These are phyloP conservation scores for Mesembrinibis cayennensis DNA, from an alignment of 2,113 vertebrate species.

Conservation along the genomic window DNA sequence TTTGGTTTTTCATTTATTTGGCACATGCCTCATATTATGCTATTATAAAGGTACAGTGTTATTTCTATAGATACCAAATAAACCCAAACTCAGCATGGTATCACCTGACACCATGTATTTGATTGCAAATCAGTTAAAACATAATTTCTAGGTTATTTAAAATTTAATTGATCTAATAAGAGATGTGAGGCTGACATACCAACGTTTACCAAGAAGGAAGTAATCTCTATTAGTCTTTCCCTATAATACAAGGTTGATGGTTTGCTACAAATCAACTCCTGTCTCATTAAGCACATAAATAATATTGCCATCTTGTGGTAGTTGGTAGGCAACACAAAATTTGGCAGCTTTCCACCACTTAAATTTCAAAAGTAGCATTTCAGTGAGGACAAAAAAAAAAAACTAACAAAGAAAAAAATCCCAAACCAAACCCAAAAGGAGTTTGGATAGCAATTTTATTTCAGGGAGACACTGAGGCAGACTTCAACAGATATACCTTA, in stretches of 20 bases:
- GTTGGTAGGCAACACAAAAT: not conserved
- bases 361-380: not conserved
- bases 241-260: not conserved
- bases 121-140: not conserved
- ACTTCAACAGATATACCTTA: not conserved
- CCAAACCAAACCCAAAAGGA: not conserved
- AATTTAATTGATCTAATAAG: not conserved
- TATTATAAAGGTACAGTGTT: not conserved
- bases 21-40: not conserved
- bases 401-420: no score
- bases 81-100: not conserved
- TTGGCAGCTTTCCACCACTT: not conserved
- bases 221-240: not conserved
- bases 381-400: not conserved
- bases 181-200: not conserved
- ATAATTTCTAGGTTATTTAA: not conserved
- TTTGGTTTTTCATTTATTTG: not conserved
- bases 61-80: not conserved
- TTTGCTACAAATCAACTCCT: not conserved
- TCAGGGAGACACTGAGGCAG: not conserved
- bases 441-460: not conserved
- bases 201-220: not conserved
- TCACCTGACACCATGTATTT: not conserved
- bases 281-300: not conserved
- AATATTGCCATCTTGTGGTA: constrained; percentile 41